Conservation (phyloP, 2,113 vertebrate species). For the Aegithalos caudatus region DNA sequence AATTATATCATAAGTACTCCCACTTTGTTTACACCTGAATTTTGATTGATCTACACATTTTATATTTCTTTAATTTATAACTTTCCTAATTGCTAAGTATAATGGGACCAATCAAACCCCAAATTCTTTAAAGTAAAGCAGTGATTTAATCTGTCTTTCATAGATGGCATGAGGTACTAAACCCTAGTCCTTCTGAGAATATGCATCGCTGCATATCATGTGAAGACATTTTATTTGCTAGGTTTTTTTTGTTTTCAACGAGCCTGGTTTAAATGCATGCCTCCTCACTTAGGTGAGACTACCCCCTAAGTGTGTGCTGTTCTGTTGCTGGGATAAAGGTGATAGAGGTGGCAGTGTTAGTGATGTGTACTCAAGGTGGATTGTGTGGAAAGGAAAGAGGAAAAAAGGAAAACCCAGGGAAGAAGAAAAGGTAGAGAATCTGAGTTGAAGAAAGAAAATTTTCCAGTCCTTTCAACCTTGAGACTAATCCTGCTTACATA, state of each 20-base stretch:
- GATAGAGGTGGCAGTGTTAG: neutral
- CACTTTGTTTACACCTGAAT: neutral
- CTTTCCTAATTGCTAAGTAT: neutral
- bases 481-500: neutral
- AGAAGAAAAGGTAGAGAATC: neutral
- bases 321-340: neutral
- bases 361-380: neutral
- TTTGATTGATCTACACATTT: neutral
- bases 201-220: neutral
- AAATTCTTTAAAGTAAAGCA: neutral
- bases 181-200: neutral
- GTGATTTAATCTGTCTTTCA: neutral
- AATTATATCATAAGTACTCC: neutral
- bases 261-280: neutral
- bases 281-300: neutral
- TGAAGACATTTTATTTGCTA: fast-evolving
- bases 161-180: neutral
- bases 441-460: neutral
- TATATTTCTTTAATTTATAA: neutral
- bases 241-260: neutral
- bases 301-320: fast-evolving
- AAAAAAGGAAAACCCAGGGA: neutral
- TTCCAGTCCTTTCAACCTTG: neutral
- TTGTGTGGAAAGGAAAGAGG: neutral
- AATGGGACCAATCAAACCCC: neutral